These are phyloP conservation scores for Diadophis punctatus DNA, from an alignment of 2,113 vertebrate genomes.

Conservation along the genomic window DNA sequence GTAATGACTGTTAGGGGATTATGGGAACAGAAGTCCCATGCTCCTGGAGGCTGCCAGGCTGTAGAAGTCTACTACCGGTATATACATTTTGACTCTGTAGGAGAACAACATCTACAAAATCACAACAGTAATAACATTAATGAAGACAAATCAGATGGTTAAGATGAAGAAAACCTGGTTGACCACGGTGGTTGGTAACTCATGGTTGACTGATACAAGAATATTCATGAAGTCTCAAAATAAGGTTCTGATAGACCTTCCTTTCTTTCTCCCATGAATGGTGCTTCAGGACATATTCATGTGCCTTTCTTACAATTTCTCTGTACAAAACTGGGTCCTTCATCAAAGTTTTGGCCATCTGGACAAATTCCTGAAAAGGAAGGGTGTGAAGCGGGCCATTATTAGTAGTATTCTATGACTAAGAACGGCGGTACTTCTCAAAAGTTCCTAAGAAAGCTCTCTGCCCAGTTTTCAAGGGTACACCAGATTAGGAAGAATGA, in stretches of 20 bases:
- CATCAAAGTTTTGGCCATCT: slow-evolving; percentile 77
- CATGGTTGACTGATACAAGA: not conserved
- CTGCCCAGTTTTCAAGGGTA: not conserved
- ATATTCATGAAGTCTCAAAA: slow-evolving; percentile 66
- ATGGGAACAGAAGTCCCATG: not conserved
- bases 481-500: not conserved
- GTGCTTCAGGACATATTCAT: slow-evolving; percentile 70
- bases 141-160: not conserved
- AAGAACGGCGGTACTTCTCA: not conserved
- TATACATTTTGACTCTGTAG: not conserved
- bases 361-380: slow-evolving; percentile 82
- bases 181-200: not conserved
- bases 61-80: not conserved
- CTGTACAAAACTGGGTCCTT: slow-evolving; percentile 68
- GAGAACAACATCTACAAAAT: not conserved
- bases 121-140: too few relatives aligned
- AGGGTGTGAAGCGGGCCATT: not conserved
- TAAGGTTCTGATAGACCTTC: slow-evolving; percentile 77
- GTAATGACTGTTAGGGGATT: not conserved
- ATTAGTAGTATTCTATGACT: not conserved
- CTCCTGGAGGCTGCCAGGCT: not conserved
- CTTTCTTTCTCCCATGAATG: slow-evolving; percentile 78
- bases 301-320: slow-evolving; percentile 71
- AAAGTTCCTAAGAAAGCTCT: not conserved
- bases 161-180: not conserved